These are phyloP conservation scores for Xenopus tropicalis DNA, from an alignment of 2,113 vertebrate genomes.

Conservation along the genomic window UCB_Xtro_10.0 CM004449.2:81949001-81949500, in stretches of 20 bases:
- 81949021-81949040: not conserved
- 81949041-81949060: too few relatives aligned
- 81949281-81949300: too few relatives aligned
- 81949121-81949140: slow-evolving; percentile 97
- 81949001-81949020: not conserved
- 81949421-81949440: too few relatives aligned
- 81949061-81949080: not conserved
- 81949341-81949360: not conserved
- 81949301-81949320: not conserved
- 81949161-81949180: slow-evolving; percentile 96
- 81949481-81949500: too few relatives aligned
- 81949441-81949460: too few relatives aligned
- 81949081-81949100: slow-evolving; percentile 87
- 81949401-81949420: too few relatives aligned
- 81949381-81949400: too few relatives aligned
- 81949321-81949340: not conserved
- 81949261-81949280: not conserved
- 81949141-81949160: slow-evolving; percentile 92
- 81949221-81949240: slow-evolving; percentile 97
- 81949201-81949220: slow-evolving; percentile 94
- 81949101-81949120: slow-evolving; percentile 91
- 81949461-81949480: too few relatives aligned
- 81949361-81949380: too few relatives aligned
- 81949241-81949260: slow-evolving; percentile 49
- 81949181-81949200: slow-evolving; percentile 95